Evolutionary conservation across 2,888 invertebrate species (phyloP), one percentile per base, ranked within the genome.

Genomic region (Cheilosia impressa): DNA sequence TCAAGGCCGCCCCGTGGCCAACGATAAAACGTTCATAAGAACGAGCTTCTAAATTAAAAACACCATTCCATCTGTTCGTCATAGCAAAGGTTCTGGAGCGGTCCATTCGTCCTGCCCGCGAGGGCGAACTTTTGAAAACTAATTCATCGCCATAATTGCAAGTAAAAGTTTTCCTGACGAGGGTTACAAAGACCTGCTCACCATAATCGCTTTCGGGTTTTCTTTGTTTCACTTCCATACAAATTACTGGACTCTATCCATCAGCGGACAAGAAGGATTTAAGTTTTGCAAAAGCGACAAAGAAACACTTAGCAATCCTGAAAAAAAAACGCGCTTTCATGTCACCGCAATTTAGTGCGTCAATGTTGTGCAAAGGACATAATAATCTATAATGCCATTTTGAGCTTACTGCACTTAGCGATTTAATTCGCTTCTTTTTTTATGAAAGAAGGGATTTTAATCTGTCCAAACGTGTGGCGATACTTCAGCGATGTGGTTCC

Each of bases 111-210:
- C 53, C 15, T 22, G 13, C 2, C 4, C 17, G 10, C 34, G 5
- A 43, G 6, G 31, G 19, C 43, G 38, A 63, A 55, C 62, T 69
- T 57, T 47, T 7, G 27, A 55, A 62, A 69, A 60, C 57, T 31
- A 71, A 69, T 63, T 63, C 38, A 38, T 24, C 68, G 47, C 55
- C 63, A 41, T 58, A 65, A 71, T 71, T 78, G 78, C 63, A 63
- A 43, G 53, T 45, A 27, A 77, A 77, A 69, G 38, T 69, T 69
- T 27, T 53, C 15, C 50, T 65, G 50, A 47, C 71, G 50, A 78
- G 47, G 78, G 63, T 78, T 34, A 43, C 63, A 71, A 55, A 9
- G 55, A 50, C 9, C 19, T 22, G 19, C 15, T 19, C 27, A 27
- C 53, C 60, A 22, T 19, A 53, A 68, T 60, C 41, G 41, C 50